Percentiles rank a stretch among this genome's conserved stretches.
These are phyloP conservation scores for Todiramphus saurophagus DNA, from an alignment of 2,113 vertebrate species.

Conservation along the genomic window DNA sequence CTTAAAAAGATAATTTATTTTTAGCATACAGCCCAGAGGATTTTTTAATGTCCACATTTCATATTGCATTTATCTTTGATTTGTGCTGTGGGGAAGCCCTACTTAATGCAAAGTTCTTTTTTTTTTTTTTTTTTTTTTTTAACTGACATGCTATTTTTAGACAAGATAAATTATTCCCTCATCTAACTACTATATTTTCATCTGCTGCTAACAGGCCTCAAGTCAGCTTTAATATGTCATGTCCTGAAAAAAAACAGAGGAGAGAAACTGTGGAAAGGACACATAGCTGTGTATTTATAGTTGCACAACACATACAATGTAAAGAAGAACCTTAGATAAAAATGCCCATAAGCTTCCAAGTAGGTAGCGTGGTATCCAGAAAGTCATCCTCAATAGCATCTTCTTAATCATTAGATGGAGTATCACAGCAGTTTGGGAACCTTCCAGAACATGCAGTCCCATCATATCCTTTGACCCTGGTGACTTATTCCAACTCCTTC, in stretches of 20 bases:
- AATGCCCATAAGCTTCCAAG: background rate
- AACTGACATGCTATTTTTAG: background rate
- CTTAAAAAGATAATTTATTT: slow-evolving; percentile 3
- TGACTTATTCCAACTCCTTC: background rate
- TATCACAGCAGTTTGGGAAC: background rate
- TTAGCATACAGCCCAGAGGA: background rate
- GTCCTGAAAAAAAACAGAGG: background rate
- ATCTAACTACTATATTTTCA: slow-evolving; percentile 17
- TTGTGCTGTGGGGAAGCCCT: background rate
- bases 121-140: background rate
- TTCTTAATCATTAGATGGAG: background rate
- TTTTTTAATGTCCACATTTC: slow-evolving; percentile 6
- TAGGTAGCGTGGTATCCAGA: background rate
- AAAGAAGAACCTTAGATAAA: background rate
- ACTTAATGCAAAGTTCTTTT: background rate
- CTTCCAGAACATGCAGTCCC: background rate
- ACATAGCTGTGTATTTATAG: background rate
- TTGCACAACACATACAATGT: background rate
- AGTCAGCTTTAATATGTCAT: slow-evolving; percentile 4
- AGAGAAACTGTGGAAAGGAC: background rate
- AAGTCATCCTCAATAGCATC: background rate
- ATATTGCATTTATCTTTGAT: background rate
- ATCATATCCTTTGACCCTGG: background rate
- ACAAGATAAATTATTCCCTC: background rate
- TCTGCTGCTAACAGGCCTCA: background rate